Evolutionary conservation across 2,797 vertebrate genomes (phyloP).

Genomic region (Gymnodraco acuticeps): DNA sequence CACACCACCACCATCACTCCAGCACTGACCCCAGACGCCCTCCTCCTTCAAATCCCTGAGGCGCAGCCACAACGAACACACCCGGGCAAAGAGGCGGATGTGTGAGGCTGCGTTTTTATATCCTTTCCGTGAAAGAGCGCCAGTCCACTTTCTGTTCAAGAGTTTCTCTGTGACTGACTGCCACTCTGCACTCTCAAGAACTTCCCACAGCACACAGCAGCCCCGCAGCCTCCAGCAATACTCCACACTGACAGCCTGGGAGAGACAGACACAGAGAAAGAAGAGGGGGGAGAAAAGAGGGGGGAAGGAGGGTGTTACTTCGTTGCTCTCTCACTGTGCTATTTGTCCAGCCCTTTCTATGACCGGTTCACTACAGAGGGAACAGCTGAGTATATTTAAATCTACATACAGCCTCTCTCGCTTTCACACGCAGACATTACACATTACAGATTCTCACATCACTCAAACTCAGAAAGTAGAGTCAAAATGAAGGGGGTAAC

Average conservation of each 20-base stretch:
- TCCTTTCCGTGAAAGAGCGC: constrained; percentile 43
- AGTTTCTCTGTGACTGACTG: constrained; percentile 53
- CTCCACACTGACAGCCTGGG: constrained; percentile 83
- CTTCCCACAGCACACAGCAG: constrained; percentile 67
- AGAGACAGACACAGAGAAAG: constrained; percentile 69
- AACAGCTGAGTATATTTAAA: constrained; percentile 73
- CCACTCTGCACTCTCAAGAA: constrained; percentile 63
- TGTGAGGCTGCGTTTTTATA: constrained; percentile 43
- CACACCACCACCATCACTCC: constrained; percentile 61
- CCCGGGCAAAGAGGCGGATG: constrained; percentile 45
- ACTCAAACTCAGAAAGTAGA: constrained; percentile 56
- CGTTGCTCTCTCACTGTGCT: constrained; percentile 81
- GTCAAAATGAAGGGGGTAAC: constrained; percentile 36
- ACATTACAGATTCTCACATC: constrained; percentile 61
- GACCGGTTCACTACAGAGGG: constrained; percentile 83
- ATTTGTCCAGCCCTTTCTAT: constrained; percentile 79
- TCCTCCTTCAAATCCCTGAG: constrained; percentile 70
- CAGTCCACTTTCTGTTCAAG: constrained; percentile 40
- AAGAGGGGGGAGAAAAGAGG: constrained; percentile 48
- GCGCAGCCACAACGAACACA: constrained; percentile 52
- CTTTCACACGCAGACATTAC: constrained; percentile 27
- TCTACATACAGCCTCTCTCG: constrained; percentile 27
- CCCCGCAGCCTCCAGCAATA: constrained; percentile 72
- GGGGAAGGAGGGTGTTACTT: constrained; percentile 84
- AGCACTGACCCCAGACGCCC: constrained; percentile 26